phyloP scores from a whole-genome alignment of 1,140 invertebrate genomes.

The Rhagoletis zephyria region DNA sequence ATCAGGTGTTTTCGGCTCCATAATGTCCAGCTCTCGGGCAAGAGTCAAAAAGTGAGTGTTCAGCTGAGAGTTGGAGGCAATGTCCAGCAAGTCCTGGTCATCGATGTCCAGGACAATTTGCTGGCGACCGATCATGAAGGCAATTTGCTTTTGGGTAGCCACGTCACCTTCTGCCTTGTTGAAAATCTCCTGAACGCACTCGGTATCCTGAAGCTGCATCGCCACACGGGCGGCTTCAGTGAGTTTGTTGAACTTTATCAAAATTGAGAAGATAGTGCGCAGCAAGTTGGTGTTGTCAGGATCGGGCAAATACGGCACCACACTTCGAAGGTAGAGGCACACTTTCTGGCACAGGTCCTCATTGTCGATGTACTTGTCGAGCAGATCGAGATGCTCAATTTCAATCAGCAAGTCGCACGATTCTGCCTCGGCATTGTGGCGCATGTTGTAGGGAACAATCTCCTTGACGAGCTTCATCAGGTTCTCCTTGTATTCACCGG shows the following conservation, averaged over 20 bases:
- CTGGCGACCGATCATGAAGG: slow-evolving; percentile 97
- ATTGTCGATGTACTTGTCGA: no score
- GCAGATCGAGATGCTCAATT: slow-evolving; percentile 91
- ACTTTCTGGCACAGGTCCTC: slow-evolving; percentile 87
- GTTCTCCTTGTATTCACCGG: no score
- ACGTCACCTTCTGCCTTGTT: slow-evolving; percentile 69
- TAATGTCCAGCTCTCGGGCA: slow-evolving; percentile 98
- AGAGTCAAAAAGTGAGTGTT: slow-evolving; percentile 97
- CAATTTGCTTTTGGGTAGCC: slow-evolving; percentile 89
- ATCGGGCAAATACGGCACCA: slow-evolving; percentile 97
- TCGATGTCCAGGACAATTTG: slow-evolving; percentile 90
- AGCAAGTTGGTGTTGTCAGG: slow-evolving; percentile 94
- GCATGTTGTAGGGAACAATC: slow-evolving; percentile 98
- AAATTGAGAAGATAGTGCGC: slow-evolving; percentile 87
- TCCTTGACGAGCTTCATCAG: slow-evolving; percentile 86
- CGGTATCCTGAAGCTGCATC: slow-evolving; percentile 91
- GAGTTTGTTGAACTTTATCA: slow-evolving; percentile 95
- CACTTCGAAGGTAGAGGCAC: slow-evolving; percentile 97
- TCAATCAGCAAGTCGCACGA: slow-evolving; percentile 99
- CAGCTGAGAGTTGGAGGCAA: slow-evolving; percentile 96
- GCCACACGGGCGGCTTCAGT: slow-evolving; percentile 94
- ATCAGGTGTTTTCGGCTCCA: slow-evolving; percentile 99
- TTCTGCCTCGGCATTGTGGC: slow-evolving; percentile 99
- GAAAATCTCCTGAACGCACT: slow-evolving; percentile 69
- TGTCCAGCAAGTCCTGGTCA: slow-evolving; percentile 89